Conservation (phyloP, 2,797 vertebrate species). For the Myoxocephalus aenaeus region DNA sequence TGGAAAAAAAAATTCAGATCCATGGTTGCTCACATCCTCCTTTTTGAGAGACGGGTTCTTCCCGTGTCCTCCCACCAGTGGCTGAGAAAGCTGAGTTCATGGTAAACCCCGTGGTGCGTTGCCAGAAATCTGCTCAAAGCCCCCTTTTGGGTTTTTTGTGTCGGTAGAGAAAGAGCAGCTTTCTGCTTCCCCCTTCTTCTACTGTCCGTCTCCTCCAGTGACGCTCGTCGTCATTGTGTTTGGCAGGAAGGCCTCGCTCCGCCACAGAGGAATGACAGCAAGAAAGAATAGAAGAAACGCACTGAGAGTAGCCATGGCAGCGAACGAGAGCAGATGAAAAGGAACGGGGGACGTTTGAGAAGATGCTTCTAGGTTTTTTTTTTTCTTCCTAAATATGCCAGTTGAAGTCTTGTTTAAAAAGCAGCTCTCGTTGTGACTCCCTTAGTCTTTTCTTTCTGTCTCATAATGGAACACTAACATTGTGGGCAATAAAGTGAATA, state of each 20-base stretch:
- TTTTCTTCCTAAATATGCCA: not conserved
- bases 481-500: constrained; percentile 46
- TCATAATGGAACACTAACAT: constrained; percentile 26
- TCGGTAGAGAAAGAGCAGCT: constrained; percentile 27
- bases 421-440: constrained; percentile 6
- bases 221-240: constrained; percentile 55
- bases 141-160: constrained; percentile 42
- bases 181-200: constrained; percentile 29
- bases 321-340: constrained; percentile 27
- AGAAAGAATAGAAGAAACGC: constrained; percentile 43
- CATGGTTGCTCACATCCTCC: constrained; percentile 68
- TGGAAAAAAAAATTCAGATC: constrained; percentile 27
- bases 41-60: constrained; percentile 38
- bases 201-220: constrained; percentile 18
- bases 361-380: not conserved
- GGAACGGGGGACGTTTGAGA: not conserved
- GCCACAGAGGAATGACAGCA: constrained; percentile 51
- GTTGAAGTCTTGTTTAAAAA: constrained; percentile 2
- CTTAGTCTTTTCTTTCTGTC: not conserved
- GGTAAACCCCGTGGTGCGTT: constrained; percentile 31
- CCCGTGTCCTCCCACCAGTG: constrained; percentile 41
- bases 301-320: constrained; percentile 42
- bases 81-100: constrained; percentile 31
- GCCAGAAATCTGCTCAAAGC: constrained; percentile 50
- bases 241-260: constrained; percentile 36